Conservation (phyloP, 1,140 invertebrate species). For the Diachasma alloeum region DNA sequence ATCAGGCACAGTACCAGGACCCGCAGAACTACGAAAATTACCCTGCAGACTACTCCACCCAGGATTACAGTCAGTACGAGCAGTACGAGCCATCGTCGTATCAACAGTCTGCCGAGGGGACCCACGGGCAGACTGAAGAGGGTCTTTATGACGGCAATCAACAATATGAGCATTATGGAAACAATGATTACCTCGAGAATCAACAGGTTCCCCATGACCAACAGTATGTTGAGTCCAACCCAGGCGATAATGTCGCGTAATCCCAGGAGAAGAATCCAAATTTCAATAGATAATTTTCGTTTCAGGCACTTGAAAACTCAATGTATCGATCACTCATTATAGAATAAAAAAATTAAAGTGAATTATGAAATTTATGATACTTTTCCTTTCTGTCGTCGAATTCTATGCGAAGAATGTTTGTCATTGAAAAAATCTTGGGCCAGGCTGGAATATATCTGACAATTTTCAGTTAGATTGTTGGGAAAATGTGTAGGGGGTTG, state of each 20-base stretch:
- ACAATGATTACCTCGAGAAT: constrained; percentile 15
- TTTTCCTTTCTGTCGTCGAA: no score
- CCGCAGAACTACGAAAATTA: constrained; percentile 33
- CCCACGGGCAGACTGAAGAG: neutral
- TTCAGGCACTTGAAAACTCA: no score
- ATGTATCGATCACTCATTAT: no score
- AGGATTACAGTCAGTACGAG: constrained; percentile 45
- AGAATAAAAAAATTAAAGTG: no score
- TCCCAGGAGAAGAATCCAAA: neutral
- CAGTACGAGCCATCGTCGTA: constrained; percentile 46
- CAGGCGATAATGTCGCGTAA: neutral
- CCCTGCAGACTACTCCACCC: constrained; percentile 38
- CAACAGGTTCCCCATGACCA: neutral
- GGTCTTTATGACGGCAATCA: neutral
- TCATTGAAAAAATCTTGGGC: no score
- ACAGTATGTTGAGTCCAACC: neutral
- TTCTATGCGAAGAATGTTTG: no score
- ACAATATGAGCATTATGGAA: constrained; percentile 30
- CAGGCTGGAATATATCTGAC: no score
- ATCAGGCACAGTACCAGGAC: constrained; percentile 22
- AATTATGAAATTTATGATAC: no score
- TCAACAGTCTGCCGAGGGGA: constrained; percentile 28
- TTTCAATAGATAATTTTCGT: neutral
- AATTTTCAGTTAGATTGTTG: no score
- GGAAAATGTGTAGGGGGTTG: no score